Percentiles rank a stretch among this genome's conserved stretches.
These are phyloP conservation scores for Neodon shergylaensis DNA, from an alignment of 2,113 vertebrate species.

Conservation along the genomic window DNA sequence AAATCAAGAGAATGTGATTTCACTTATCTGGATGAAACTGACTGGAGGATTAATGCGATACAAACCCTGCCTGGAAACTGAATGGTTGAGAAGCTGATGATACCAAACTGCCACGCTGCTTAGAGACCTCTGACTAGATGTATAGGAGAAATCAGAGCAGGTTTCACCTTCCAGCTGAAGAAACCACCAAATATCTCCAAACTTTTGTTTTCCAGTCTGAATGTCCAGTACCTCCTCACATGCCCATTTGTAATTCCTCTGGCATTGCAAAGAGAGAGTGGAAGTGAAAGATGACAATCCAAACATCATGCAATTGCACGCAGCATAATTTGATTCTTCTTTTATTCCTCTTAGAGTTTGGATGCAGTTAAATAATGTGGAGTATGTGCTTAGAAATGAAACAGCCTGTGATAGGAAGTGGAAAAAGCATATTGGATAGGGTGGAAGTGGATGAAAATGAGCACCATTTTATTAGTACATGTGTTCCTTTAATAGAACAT, in stretches of 20 bases:
- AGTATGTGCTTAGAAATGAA: neutral
- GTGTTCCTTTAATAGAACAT: neutral
- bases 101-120: neutral
- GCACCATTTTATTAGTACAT: conserved; percentile 1
- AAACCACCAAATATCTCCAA: neutral
- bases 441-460: conserved; percentile 38
- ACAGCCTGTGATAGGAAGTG: neutral
- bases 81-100: neutral
- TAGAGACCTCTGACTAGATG: neutral
- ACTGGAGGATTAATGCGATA: neutral
- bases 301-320: neutral
- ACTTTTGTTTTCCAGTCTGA: neutral
- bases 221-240: neutral
- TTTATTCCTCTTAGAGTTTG: neutral
- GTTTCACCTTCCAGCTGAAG: neutral
- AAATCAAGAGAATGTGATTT: neutral
- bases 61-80: neutral
- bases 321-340: neutral
- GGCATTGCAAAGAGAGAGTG: neutral
- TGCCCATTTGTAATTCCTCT: neutral
- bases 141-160: neutral
- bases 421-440: neutral
- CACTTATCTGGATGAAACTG: neutral
- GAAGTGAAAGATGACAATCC: neutral
- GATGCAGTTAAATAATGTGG: neutral